These are phyloP conservation scores for Heliconius erato DNA, from an alignment of 2,888 invertebrate genomes.

Conservation along the genomic window DNA sequence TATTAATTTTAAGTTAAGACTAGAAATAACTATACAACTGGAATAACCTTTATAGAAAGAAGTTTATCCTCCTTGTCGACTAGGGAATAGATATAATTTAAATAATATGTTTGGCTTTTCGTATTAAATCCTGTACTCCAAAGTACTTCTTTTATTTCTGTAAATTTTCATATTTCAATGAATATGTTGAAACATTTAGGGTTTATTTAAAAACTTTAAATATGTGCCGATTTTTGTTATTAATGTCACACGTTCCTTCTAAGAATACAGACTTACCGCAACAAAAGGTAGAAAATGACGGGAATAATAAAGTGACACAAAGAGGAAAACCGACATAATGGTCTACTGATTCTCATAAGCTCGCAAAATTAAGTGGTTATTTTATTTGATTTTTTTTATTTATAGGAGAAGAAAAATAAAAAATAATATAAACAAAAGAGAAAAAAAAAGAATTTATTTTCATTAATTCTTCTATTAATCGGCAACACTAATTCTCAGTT, in stretches of 20 bases:
- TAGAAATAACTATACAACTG: no score
- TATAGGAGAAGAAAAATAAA: neutral
- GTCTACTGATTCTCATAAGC: neutral
- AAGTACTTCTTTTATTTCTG: neutral
- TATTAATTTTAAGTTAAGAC: no score
- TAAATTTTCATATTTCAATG: neutral
- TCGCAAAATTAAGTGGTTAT: neutral
- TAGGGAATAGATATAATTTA: neutral
- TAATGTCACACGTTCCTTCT: slow-evolving; percentile 8
- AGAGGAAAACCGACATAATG: neutral
- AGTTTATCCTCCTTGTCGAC: neutral
- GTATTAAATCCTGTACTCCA: neutral
- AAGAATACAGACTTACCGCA: neutral
- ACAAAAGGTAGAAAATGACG: slow-evolving; percentile 15
- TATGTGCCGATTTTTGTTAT: neutral
- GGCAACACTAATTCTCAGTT: neutral
- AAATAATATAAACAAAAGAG: no score
- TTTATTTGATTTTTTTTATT: neutral
- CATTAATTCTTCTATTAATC: neutral
- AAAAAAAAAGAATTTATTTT: no score
- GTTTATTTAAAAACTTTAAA: neutral
- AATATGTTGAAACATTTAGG: neutral
- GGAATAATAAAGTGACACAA: slow-evolving; percentile 4
- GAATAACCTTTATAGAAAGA: no score
- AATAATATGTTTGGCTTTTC: neutral